Evolutionary conservation across 2,113 vertebrate species (phyloP).

Genomic region (Centropus unirufus): DNA sequence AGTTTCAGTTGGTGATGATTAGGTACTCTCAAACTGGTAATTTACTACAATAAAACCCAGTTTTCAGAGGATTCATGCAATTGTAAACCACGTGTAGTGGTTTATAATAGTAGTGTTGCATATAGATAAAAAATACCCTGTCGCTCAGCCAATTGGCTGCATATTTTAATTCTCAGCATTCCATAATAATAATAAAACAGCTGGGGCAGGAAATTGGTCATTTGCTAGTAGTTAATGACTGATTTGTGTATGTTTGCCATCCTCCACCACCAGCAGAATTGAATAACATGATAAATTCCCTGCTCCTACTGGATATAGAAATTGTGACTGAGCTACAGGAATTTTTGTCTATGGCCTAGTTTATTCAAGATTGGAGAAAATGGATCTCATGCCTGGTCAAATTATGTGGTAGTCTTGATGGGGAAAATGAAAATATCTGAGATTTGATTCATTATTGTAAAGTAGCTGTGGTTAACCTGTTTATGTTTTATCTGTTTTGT

Average conservation of each 20-base stretch:
- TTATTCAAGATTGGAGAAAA: not conserved
- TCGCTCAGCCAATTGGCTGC: constrained; percentile 56
- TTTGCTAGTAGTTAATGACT: constrained; percentile 65
- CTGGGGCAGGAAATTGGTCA: constrained; percentile 73
- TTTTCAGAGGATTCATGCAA: constrained; percentile 68
- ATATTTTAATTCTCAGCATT: constrained; percentile 56
- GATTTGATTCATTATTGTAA: not conserved
- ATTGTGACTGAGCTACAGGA: not conserved
- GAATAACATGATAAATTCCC: constrained; percentile 38
- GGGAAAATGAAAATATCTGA: not conserved
- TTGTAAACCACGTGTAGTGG: constrained; percentile 61
- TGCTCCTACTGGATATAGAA: constrained; percentile 14
- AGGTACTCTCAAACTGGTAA: constrained; percentile 69
- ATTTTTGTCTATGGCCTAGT: not conserved
- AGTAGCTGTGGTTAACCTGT: not conserved
- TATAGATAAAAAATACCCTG: constrained; percentile 67
- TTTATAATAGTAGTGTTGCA: constrained; percentile 72
- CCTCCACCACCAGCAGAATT: constrained; percentile 37
- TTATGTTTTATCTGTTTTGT: not conserved
- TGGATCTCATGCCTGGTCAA: not conserved
- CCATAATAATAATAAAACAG: constrained; percentile 66
- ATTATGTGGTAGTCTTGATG: not conserved
- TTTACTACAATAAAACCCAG: constrained; percentile 69
- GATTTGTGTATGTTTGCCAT: constrained; percentile 53
- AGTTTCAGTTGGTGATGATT: constrained; percentile 71